These are phyloP conservation scores for Calameuta filiformis DNA, from an alignment of 2,888 invertebrate species.

Conservation along the genomic window DNA sequence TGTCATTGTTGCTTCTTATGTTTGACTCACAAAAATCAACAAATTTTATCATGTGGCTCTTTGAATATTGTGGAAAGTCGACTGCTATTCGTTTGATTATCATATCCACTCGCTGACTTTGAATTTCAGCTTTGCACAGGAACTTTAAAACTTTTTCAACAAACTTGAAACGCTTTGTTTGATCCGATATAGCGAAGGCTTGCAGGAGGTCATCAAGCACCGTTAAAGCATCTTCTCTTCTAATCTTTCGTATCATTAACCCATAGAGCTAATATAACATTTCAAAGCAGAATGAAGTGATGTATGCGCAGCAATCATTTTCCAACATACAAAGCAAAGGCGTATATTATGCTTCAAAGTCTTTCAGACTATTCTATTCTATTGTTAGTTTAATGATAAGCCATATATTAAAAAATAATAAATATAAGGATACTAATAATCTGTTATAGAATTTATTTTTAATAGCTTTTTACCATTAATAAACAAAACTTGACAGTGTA, in stretches of 20 bases:
- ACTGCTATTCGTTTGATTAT: slow-evolving; percentile 68
- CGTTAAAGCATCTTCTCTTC: slow-evolving; percentile 46
- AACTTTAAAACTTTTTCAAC: slow-evolving; percentile 60
- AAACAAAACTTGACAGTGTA: not conserved
- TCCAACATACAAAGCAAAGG: not conserved
- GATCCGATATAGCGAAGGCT: slow-evolving; percentile 46
- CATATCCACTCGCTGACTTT: slow-evolving; percentile 63
- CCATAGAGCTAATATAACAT: slow-evolving; percentile 47
- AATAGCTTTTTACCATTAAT: slow-evolving; percentile 1
- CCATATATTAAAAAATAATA: slow-evolving; percentile 6
- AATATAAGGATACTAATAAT: slow-evolving; percentile 1
- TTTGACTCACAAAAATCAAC: slow-evolving; percentile 70
- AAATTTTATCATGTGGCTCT: slow-evolving; percentile 69
- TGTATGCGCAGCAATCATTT: not conserved
- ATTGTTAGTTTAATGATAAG: not conserved
- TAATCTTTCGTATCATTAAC: slow-evolving; percentile 46
- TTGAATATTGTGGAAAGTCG: slow-evolving; percentile 68
- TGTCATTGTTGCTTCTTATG: slow-evolving; percentile 68
- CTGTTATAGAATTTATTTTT: not conserved
- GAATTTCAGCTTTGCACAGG: slow-evolving; percentile 62
- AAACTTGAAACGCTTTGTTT: slow-evolving; percentile 53
- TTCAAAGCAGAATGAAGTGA: not conserved
- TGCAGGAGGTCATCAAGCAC: slow-evolving; percentile 53
- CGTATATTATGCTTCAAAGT: not conserved
- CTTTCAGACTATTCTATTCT: not conserved